Evolutionary conservation across 2,797 vertebrate species (phyloP).

Genomic region (Lutra lutra): DNA sequence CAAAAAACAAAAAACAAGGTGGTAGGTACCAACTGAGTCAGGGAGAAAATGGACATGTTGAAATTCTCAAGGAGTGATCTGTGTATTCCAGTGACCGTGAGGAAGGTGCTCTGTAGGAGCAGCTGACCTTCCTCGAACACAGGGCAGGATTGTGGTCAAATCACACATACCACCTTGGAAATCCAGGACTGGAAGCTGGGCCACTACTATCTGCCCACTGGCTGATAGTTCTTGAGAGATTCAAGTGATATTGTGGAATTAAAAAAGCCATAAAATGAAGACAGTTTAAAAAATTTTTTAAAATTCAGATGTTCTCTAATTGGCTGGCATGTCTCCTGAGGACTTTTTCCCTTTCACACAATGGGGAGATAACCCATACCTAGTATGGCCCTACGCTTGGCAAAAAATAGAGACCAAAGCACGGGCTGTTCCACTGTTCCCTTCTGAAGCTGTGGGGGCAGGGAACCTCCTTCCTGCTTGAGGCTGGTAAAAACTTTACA

Average conservation of each 20-base stretch:
- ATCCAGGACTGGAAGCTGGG: background rate
- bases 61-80: background rate
- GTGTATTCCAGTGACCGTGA: background rate
- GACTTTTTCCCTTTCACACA: background rate
- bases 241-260: background rate
- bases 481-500: background rate
- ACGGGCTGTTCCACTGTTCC: accelerated
- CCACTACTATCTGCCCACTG: background rate
- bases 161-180: background rate
- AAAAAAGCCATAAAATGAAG: background rate
- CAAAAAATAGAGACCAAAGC: background rate
- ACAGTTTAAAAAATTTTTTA: background rate
- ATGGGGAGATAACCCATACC: background rate
- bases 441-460: background rate
- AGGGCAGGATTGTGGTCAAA: no score
- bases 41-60: background rate
- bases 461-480: background rate
- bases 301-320: background rate
- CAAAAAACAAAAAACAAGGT: background rate
- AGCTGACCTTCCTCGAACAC: background rate
- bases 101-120: background rate
- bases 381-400: background rate
- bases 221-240: background rate
- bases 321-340: background rate
- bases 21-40: background rate